These are phyloP conservation scores for Girardinus metallicus DNA, from an alignment of 2,797 vertebrate species.

Conservation along the genomic window DNA sequence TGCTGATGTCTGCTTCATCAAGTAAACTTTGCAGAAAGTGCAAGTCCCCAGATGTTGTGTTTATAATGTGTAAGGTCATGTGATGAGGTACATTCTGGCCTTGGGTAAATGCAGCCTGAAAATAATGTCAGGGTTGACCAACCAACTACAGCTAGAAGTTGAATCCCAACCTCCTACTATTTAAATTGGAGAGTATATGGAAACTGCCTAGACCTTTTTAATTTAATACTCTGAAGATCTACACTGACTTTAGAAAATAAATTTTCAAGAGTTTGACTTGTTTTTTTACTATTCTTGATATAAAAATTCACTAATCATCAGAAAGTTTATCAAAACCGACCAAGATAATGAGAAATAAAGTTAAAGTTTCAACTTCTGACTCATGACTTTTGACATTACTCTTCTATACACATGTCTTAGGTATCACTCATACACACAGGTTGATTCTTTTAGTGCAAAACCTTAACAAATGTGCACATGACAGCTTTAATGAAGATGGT, in stretches of 20 bases:
- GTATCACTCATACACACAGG: not conserved
- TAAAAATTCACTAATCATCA: not conserved
- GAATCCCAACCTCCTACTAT: not conserved
- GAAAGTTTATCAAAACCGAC: not conserved
- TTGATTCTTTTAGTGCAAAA: not conserved
- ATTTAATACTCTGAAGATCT: not conserved
- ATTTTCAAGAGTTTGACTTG: not conserved
- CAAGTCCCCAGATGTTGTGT: conserved; percentile 94
- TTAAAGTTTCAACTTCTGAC: not conserved
- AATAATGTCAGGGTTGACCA: conserved; percentile 55
- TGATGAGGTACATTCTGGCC: conserved; percentile 81
- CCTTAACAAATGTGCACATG: not conserved
- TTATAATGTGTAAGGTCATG: conserved; percentile 86
- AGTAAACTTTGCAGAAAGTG: conserved; percentile 93
- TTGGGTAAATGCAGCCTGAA: conserved; percentile 82
- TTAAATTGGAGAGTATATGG: not conserved
- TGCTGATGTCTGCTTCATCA: conserved; percentile 89
- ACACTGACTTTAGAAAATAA: not conserved
- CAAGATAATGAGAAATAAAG: not conserved
- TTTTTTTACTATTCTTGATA: not conserved
- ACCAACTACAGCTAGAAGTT: conserved; percentile 18
- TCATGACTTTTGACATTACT: not conserved
- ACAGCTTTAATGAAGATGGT: not conserved
- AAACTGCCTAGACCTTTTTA: not conserved
- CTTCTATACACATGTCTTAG: not conserved